phyloP scores from a whole-genome alignment of 2,888 invertebrate genomes.

The Noctuana brunneofusca region DNA sequence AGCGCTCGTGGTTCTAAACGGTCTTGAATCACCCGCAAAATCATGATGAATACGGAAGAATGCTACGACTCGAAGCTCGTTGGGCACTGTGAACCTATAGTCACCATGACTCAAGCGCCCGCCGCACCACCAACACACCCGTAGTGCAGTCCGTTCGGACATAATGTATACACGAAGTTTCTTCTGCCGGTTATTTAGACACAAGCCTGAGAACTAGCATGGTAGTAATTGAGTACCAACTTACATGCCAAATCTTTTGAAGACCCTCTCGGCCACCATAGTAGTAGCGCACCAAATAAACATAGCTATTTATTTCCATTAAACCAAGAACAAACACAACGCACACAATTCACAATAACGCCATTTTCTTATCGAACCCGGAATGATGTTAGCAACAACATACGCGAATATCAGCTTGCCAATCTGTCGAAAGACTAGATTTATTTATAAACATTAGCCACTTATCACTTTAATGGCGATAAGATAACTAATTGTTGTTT shows the following conservation, averaged over 20 bases:
- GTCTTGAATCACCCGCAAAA: too few species aligned
- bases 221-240: neutral
- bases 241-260: neutral
- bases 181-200: too few species aligned
- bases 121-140: too few species aligned
- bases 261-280: neutral
- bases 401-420: neutral
- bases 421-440: conserved; percentile 6
- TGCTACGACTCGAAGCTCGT: too few species aligned
- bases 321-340: neutral
- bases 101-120: too few species aligned
- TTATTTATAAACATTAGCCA: conserved; percentile 10
- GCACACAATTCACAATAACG: neutral
- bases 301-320: neutral
- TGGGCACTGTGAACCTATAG: too few species aligned
- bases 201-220: neutral
- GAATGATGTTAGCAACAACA: conserved; percentile 6
- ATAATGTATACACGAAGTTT: too few species aligned
- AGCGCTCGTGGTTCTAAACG: too few species aligned
- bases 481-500: conserved; percentile 2
- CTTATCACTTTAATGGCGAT: neutral
- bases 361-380: neutral
- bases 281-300: neutral
- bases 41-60: too few species aligned
- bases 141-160: too few species aligned